These are phyloP conservation scores for Felis chaus DNA, from an alignment of 2,113 vertebrate genomes.

Conservation along the genomic window DNA sequence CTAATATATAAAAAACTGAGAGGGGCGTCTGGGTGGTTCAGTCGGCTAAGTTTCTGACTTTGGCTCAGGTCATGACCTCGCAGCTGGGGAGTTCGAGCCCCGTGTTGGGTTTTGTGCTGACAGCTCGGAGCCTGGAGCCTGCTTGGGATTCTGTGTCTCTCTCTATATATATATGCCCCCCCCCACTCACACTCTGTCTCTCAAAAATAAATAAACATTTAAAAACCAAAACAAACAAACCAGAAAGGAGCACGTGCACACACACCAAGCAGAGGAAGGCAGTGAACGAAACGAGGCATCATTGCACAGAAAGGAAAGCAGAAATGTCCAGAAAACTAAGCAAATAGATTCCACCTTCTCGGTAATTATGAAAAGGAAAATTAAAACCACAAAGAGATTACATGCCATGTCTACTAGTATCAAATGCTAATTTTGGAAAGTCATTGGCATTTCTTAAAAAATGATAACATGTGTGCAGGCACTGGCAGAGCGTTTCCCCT, in stretches of 20 bases:
- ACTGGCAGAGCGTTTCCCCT: neutral
- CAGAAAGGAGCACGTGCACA: no score
- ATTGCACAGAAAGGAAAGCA: neutral
- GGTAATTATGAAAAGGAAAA: neutral
- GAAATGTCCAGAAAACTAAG: neutral
- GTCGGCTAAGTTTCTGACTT: no score
- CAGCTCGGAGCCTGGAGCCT: no score
- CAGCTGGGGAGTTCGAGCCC: no score
- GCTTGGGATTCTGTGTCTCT: no score
- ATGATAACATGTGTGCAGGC: neutral
- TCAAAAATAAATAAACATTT: no score
- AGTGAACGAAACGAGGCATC: neutral
- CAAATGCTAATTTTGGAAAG: neutral
- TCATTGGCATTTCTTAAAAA: neutral
- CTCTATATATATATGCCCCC: no score
- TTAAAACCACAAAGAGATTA: neutral
- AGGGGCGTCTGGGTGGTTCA: no score
- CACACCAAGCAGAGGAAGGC: neutral
- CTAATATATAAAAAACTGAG: neutral
- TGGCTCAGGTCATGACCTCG: no score
- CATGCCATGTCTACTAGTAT: no score
- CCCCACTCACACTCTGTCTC: no score
- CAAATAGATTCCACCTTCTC: neutral
- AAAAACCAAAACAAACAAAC: neutral
- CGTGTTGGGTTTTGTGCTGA: rapidly evolving